Conservation (phyloP, 2,113 vertebrate genomes). For the Eubucco bourcierii region DNA sequence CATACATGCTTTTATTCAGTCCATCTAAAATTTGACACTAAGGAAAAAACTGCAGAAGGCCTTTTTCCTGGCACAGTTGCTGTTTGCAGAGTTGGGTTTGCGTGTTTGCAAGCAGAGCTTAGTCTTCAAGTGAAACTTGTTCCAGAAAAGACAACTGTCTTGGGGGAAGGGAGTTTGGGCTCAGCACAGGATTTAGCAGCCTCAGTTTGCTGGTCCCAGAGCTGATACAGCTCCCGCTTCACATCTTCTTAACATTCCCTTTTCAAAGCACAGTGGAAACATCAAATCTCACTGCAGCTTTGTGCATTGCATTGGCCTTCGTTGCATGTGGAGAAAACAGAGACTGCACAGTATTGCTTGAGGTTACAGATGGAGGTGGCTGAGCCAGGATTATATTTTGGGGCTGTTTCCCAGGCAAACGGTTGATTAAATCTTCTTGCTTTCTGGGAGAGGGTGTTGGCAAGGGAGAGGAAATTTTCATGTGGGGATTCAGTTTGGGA, state of each 20-base stretch:
- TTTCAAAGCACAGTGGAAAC: constrained; percentile 3
- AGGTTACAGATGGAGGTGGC: neutral
- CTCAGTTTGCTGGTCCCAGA: constrained; percentile 23
- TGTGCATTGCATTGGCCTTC: neutral
- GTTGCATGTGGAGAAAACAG: neutral
- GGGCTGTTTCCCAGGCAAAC: neutral
- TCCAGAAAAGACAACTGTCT: constrained; percentile 63
- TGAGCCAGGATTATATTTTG: constrained; percentile 16
- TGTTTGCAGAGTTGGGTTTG: constrained; percentile 44
- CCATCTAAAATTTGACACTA: constrained; percentile 5
- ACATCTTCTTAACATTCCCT: constrained; percentile 12
- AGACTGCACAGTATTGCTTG: neutral
- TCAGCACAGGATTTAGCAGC: constrained; percentile 41
- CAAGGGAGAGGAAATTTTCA: neutral
- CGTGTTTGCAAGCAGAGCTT: constrained; percentile 57
- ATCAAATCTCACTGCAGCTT: neutral
- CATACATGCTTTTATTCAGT: neutral
- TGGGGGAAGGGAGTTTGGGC: constrained; percentile 37
- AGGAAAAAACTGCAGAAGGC: neutral
- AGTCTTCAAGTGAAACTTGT: constrained; percentile 56
- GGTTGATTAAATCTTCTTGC: neutral
- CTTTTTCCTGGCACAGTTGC: neutral
- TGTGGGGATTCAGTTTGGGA: neutral
- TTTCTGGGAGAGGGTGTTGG: neutral
- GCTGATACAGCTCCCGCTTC: neutral